phyloP scores from a whole-genome alignment of 2,888 invertebrate species.

The Dimorphilus gyrociliatus region DNA sequence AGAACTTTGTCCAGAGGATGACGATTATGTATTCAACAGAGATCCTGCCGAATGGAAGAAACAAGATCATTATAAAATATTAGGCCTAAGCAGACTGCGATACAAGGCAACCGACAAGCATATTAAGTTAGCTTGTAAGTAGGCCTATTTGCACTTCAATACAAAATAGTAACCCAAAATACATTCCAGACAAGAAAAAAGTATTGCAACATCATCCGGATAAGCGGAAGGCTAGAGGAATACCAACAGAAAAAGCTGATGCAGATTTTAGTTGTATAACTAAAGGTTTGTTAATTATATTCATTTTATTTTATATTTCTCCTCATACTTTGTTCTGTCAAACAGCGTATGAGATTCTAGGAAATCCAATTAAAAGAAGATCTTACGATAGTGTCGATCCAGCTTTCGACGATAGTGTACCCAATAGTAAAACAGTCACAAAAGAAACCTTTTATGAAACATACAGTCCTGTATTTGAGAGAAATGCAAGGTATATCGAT shows the following conservation, averaged over 20 bases:
- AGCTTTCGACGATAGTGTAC: slow-evolving; percentile 71
- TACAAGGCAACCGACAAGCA: slow-evolving; percentile 75
- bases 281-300: slow-evolving; percentile 42
- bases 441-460: slow-evolving; percentile 59
- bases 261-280: slow-evolving; percentile 98
- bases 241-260: slow-evolving; percentile 58
- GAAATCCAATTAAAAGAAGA: slow-evolving; percentile 59
- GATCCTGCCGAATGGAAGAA: slow-evolving; percentile 95
- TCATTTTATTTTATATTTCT: not conserved
- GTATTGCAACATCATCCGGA: slow-evolving; percentile 93
- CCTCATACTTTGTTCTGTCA: no score
- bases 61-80: slow-evolving; percentile 89
- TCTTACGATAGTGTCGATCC: slow-evolving; percentile 95
- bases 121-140: slow-evolving; percentile 78
- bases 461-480: slow-evolving; percentile 41
- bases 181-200: slow-evolving; percentile 50
- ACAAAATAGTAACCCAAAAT: slow-evolving; percentile 2
- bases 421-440: slow-evolving; percentile 49
- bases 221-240: slow-evolving; percentile 71
- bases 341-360: slow-evolving; percentile 76
- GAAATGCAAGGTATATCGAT: slow-evolving; percentile 40
- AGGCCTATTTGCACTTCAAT: not conserved
- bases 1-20: no score
- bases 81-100: slow-evolving; percentile 68
- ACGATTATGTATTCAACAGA: slow-evolving; percentile 58